Base-by-base conservation (phyloP, 1,140 invertebrate species). In the Lutraria rhynchaena region DNA sequence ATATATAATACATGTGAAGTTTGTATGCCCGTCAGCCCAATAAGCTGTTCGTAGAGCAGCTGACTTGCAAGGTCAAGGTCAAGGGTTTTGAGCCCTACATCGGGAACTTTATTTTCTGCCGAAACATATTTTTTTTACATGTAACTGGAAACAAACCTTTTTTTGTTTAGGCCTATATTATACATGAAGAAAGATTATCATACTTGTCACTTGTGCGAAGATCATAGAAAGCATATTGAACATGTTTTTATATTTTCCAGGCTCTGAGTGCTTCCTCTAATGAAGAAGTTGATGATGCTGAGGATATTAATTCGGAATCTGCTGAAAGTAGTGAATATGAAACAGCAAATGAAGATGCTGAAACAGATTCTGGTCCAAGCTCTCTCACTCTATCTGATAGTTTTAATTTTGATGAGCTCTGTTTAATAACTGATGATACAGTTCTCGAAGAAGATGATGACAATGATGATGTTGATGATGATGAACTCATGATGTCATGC, bases 321-420 rank as follows among this genome's bases (percentile, higher is more conserved):
- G 11, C 4, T 24, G 61, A 77, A 15, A 77, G 61, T 27, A 77
- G 75, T 67, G 75, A 77, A 55, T 77, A 77, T 77, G 75, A 77
- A 35, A 77, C 75, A 24, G 75, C 75, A 4, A 35, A 51, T 53
- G 75, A 77, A 57, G 75, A 77, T 22, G 61, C 63, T 15, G 75
- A 49, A 24, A 33, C 4, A 55, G 24, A 55, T 27, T 5, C 5
- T 19, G 5, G n/a, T 55, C 5, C n/a, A n/a, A 55, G 4, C 4
- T 22, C 51, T 55, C 5, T 55, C 4, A 9, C 24, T 22, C 4
- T 55, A 27, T 55, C 33, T n/a, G 65, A 49, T 69, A 53, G 41
- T 17, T 49, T 69, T 46, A 44, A 69, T 3, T 29, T 24, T 3
- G 44, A 29, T 31, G 35, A 29, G 9, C 35, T 24, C 2, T 13